These are phyloP conservation scores for Gavia stellata DNA, from an alignment of 2,113 vertebrate species.

Conservation along the genomic window DNA sequence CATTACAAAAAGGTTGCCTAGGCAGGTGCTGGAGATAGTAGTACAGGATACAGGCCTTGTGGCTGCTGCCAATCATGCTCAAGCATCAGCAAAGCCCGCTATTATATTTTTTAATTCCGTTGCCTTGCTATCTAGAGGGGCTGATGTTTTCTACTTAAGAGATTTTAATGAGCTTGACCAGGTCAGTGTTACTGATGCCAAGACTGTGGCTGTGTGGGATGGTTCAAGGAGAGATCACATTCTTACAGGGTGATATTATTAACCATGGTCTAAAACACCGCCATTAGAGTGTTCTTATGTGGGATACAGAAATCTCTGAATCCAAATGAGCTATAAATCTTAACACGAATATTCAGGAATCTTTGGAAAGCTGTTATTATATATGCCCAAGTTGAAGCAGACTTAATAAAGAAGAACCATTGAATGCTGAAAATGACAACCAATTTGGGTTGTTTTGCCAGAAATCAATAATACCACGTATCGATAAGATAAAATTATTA, in stretches of 20 bases:
- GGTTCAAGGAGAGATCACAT: slow-evolving; percentile 31
- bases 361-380: slow-evolving; percentile 19
- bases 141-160: not conserved
- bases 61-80: slow-evolving; percentile 45
- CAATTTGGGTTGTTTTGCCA: not conserved
- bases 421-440: not conserved
- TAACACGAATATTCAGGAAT: slow-evolving; percentile 47
- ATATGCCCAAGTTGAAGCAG: not conserved
- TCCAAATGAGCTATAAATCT: slow-evolving; percentile 13
- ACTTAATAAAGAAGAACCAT: not conserved
- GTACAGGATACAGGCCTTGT: slow-evolving; percentile 29
- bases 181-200: not conserved
- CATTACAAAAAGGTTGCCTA: slow-evolving; percentile 52
- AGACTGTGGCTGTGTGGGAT: not conserved
- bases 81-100: slow-evolving; percentile 23
- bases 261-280: slow-evolving; percentile 2
- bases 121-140: slow-evolving; percentile 2
- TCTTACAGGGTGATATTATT: slow-evolving; percentile 34
- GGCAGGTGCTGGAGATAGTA: slow-evolving; percentile 48
- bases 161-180: slow-evolving; percentile 50
- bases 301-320: not conserved
- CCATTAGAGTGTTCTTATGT: not conserved
- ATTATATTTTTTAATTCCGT: slow-evolving; percentile 7
- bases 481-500: not conserved
- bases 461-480: not conserved